Percentiles rank a stretch among this genome's conserved stretches.
phyloP scores from a whole-genome alignment of 2,888 invertebrate species.

The Andrena bicolor region DNA sequence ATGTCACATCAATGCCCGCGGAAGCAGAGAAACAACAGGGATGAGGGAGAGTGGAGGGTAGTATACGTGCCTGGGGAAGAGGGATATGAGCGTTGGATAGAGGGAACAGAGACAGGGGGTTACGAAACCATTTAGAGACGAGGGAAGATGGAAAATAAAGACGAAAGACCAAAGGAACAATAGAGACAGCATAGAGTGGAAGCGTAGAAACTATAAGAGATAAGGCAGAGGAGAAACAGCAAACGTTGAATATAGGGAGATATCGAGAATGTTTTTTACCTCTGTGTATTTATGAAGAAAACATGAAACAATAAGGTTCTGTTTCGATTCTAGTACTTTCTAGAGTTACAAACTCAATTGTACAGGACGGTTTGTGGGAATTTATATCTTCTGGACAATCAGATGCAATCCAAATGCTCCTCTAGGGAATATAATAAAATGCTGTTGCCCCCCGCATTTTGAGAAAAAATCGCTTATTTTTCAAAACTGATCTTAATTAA shows the following conservation, averaged over 20 bases:
- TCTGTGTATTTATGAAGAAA: neutral
- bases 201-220: neutral
- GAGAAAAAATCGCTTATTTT: no score
- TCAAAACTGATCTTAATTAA: no score
- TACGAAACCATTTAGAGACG: neutral
- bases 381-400: no score
- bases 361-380: no score
- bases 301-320: neutral
- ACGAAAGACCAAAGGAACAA: neutral
- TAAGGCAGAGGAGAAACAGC: neutral
- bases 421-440: no score
- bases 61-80: neutral
- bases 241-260: neutral
- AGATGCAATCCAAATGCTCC: no score
- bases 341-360: no score
- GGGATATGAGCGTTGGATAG: neutral
- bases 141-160: neutral
- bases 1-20: conserved; percentile 42
- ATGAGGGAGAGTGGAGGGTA: neutral
- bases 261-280: neutral
- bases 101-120: neutral
- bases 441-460: no score
- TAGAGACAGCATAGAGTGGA: neutral
- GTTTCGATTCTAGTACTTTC: neutral
- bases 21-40: conserved; percentile 25